A percentile compares a stretch with the other conserved stretches of the same genome.
Conservation (phyloP, 2,113 vertebrate genomes). For the Callopanchax toddi region DNA sequence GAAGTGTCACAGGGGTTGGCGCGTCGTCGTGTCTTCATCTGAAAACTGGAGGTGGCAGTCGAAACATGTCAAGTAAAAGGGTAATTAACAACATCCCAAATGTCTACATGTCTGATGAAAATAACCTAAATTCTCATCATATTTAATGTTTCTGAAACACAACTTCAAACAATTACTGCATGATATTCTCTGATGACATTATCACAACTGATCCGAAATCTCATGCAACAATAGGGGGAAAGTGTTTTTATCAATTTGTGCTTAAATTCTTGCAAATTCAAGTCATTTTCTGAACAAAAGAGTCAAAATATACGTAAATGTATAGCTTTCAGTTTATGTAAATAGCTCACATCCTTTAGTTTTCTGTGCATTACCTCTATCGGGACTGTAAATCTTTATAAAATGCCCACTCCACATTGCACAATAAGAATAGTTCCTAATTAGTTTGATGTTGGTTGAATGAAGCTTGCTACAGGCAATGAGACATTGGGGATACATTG, state of each 20-base stretch:
- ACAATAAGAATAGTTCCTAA: slow-evolving; percentile 10
- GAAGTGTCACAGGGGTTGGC: no score
- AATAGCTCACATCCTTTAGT: background rate
- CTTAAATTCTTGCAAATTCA: background rate
- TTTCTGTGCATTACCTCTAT: background rate
- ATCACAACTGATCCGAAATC: no score
- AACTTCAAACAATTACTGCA: no score
- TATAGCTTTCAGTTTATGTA: background rate
- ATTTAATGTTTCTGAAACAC: no score
- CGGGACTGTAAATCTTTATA: background rate
- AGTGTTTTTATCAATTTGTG: background rate
- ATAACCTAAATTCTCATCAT: no score
- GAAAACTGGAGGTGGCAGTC: no score
- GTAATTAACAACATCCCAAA: no score
- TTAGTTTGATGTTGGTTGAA: slow-evolving; percentile 34
- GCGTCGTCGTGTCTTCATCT: no score
- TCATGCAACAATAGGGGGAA: no score
- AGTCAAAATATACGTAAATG: background rate
- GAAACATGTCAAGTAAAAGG: no score
- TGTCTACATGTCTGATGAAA: no score
- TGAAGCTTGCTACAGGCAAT: slow-evolving; percentile 22
- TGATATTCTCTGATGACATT: no score
- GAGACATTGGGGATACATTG: slow-evolving; percentile 20
- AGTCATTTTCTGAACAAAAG: background rate
- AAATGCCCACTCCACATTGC: background rate